Percentiles rank a stretch among this genome's conserved stretches.
Conservation (phyloP, 1,140 invertebrate species). For the Anoplolepis gracilipes region DNA sequence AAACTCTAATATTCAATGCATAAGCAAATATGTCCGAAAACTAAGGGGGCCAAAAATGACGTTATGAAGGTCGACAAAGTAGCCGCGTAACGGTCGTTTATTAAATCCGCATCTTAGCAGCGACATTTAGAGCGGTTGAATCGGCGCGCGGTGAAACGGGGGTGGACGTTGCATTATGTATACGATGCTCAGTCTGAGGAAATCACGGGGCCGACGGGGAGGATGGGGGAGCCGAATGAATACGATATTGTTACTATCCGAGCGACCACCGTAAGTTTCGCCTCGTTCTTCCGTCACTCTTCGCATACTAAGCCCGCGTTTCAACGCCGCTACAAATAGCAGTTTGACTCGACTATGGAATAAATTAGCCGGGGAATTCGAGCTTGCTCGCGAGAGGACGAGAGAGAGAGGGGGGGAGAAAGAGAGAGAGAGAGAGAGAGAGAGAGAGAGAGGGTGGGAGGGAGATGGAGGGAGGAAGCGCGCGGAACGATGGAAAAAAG, state of each 20-base stretch:
- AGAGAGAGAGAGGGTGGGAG: neutral
- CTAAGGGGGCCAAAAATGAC: constrained; percentile 28
- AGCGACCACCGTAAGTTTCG: constrained; percentile 63
- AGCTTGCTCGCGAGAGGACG: constrained; percentile 40
- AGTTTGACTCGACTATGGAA: constrained; percentile 73
- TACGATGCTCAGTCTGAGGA: constrained; percentile 57
- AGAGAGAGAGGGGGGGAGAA: too few relatives aligned
- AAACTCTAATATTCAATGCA: neutral
- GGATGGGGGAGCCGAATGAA: constrained; percentile 70
- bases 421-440: neutral
- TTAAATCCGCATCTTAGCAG: constrained; percentile 71
- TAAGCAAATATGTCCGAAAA: constrained; percentile 42
- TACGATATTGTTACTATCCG: constrained; percentile 77
- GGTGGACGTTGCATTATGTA: constrained; percentile 69
- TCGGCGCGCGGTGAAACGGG: neutral
- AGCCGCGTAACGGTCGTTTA: constrained; percentile 68
- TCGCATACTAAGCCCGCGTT: constrained; percentile 11
- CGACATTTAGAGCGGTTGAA: constrained; percentile 32
- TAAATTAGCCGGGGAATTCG: constrained; percentile 75
- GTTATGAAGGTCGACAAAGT: constrained; percentile 55
- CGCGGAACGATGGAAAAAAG: constrained; percentile 31
- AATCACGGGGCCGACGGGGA: constrained; percentile 23
- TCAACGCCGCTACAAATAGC: constrained; percentile 65
- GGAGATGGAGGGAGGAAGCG: neutral
- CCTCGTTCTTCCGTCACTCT: constrained; percentile 28